Evolutionary conservation across 1,140 invertebrate genomes (phyloP).

Genomic region (Arion vulgaris): DNA sequence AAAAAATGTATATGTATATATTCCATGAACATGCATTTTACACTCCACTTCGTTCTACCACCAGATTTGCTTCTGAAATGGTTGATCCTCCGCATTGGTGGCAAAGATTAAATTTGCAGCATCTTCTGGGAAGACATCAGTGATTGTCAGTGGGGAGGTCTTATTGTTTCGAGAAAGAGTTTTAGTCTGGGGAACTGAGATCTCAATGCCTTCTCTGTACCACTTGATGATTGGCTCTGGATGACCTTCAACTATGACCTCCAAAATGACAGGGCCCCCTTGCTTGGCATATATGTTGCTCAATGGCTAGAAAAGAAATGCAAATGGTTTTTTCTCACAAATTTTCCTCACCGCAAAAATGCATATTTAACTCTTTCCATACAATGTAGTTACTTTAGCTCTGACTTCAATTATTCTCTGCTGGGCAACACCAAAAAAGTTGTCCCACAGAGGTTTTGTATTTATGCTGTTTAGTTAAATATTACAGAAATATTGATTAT

Average conservation of each 20-base stretch:
- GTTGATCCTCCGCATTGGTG: conserved; percentile 88
- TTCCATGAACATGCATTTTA: no score
- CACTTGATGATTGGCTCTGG: conserved; percentile 83
- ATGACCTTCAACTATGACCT: conserved; percentile 82
- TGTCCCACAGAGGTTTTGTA: no score
- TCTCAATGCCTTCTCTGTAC: conserved; percentile 79
- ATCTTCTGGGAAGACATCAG: conserved; percentile 95
- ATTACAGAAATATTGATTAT: no score
- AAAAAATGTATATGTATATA: no score
- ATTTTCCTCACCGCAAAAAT: no score
- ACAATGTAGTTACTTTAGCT: no score
- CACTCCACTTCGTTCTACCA: conserved; percentile 69
- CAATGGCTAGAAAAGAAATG: conserved; percentile 52
- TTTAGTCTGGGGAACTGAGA: conserved; percentile 66
- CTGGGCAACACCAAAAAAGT: no score
- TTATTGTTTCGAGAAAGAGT: conserved; percentile 64
- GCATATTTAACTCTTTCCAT: no score
- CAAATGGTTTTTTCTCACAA: no score
- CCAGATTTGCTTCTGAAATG: conserved; percentile 58
- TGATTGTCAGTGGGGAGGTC: conserved; percentile 83
- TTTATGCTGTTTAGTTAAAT: no score
- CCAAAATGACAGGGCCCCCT: conserved; percentile 80
- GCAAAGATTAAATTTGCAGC: conserved; percentile 95
- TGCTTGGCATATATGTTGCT: conserved; percentile 77
- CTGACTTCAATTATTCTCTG: no score